Evolutionary conservation across 2,797 vertebrate genomes (phyloP).

Genomic region (Rhincodon typus): DNA sequence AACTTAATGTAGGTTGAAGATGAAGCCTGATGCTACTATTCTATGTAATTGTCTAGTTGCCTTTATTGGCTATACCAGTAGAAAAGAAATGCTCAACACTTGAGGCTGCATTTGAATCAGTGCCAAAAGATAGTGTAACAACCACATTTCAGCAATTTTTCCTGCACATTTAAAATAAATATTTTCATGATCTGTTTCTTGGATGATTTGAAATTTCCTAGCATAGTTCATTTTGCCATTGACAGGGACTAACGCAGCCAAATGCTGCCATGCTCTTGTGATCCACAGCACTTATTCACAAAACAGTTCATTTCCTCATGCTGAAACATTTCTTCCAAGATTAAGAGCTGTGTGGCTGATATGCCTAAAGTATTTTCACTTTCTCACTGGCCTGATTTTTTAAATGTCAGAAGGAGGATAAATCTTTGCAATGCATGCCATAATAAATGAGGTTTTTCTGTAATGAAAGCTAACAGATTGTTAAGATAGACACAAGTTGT

Average conservation of each 20-base stretch:
- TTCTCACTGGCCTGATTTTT: not conserved
- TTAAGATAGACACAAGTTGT: too few species aligned
- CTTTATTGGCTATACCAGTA: not conserved
- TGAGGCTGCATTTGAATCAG: not conserved
- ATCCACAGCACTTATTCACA: not conserved
- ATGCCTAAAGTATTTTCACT: not conserved
- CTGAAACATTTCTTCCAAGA: not conserved
- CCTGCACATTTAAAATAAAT: not conserved
- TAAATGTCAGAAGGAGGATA: too few species aligned
- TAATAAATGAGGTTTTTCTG: too few species aligned
- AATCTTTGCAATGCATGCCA: too few species aligned
- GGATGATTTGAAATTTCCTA: not conserved
- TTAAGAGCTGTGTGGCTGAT: not conserved
- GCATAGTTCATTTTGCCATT: not conserved
- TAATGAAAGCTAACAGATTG: too few species aligned
- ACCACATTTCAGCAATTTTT: not conserved
- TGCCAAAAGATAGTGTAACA: not conserved
- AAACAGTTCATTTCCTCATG: not conserved
- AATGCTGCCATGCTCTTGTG: not conserved
- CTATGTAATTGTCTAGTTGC: not conserved
- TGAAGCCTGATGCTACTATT: not conserved
- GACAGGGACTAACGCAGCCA: not conserved
- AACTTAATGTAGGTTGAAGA: not conserved
- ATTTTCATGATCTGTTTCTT: not conserved
- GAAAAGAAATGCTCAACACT: not conserved